phyloP scores from a whole-genome alignment of 64 coral and sea anemone genomes.

The Actinia tenebrosa region DNA sequence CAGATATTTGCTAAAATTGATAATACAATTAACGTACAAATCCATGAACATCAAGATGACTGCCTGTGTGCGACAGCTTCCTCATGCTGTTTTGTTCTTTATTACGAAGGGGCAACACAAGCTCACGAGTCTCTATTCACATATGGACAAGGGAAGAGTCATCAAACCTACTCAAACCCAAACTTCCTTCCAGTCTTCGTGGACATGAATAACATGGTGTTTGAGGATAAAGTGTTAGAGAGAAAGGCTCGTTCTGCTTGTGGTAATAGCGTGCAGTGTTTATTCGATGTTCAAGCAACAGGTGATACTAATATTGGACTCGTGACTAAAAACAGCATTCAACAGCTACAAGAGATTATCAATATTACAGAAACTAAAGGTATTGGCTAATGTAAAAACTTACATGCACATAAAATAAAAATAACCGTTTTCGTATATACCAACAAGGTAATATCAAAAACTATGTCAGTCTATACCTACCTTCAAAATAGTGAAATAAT shows the following conservation, averaged over 20 bases:
- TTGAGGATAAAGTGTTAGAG: conserved; percentile 34
- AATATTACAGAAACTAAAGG: conserved; percentile 39
- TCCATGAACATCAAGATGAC: background rate
- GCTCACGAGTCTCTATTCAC: conserved; percentile 50
- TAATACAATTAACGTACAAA: too few species aligned
- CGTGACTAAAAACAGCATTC: conserved; percentile 35
- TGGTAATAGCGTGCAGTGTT: conserved; percentile 50
- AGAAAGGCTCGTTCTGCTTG: conserved; percentile 33
- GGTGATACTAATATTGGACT: conserved; percentile 52
- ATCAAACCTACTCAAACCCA: conserved; percentile 34
- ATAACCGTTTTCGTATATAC: too few species aligned
- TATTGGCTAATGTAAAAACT: background rate
- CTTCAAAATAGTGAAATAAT: too few species aligned
- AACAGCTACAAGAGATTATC: conserved; percentile 36
- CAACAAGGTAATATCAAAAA: too few species aligned
- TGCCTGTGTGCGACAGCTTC: background rate
- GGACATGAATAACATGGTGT: conserved; percentile 32
- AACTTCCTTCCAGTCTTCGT: conserved; percentile 42
- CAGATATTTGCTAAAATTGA: too few species aligned
- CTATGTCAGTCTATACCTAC: too few species aligned
- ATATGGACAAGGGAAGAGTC: conserved; percentile 40
- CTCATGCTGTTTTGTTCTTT: background rate
- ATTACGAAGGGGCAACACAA: conserved; percentile 40
- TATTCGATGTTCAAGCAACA: conserved; percentile 69
- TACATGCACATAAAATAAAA: too few species aligned